Base-by-base conservation (phyloP, 2,113 vertebrate genomes). In the Pithys albifrons region DNA sequence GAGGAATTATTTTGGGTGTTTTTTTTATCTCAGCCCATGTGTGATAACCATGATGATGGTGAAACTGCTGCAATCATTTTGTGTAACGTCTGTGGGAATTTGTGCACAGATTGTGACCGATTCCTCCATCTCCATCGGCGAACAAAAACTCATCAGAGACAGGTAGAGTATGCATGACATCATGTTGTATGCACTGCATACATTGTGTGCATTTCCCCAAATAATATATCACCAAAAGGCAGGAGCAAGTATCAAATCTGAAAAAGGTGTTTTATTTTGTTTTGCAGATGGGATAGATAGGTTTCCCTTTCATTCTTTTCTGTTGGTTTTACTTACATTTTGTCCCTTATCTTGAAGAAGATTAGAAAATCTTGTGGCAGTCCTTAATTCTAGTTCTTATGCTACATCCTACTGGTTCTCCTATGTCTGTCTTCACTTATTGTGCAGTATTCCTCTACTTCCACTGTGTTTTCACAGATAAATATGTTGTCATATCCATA, bases 131-230 rank as follows among this genome's bases (percentile, higher is more conserved):
- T 99, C 91, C 99, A 99, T 94, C 98, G 99, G 27, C 98, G 99
- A 95, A 99, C 99, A n/a, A 99, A 99, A 96, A 99, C 99, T 88
- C 99, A 99, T 81, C 99, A 99, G 97, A 98, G 99, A 99, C 99
- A 99, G 98, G 99, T 99, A 61, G 64, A 80, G 31, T 88, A 57
- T 15, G 9, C 2, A 0, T 19, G 52, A 10, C 3, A 11, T 14
- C 5, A 0, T 14, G n/a, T 7, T 54, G 37, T 41, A 28, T 33
- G 58, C 37, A 18, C 37, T 67, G 80, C 71, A 35, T n/a, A 41
- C 8, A 2, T 8, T 29, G 37, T 54, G 28, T 76, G 20, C 3
- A 0, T 35, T 58, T 88, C 41, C 28, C 17, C 43, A 17, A 0
- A n/a, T 41, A 28, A 57, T 31, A 33, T 4, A 27, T 4, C 23